Conservation (phyloP, 2,888 invertebrate species). For the Drosophila histrio region DNA sequence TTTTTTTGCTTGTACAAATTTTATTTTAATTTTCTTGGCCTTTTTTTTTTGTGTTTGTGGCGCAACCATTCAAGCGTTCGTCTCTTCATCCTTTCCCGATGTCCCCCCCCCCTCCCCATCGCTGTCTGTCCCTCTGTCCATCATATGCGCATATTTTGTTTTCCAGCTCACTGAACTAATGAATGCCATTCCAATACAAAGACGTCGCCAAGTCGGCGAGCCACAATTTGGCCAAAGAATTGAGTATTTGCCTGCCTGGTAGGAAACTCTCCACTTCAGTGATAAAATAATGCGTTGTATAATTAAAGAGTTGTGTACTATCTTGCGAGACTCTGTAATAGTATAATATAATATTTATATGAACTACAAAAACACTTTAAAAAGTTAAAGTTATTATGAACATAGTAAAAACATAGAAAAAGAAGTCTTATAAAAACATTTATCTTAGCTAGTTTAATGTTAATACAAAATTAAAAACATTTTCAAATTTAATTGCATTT, state of each 20-base stretch:
- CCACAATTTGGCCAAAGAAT: conserved; percentile 23
- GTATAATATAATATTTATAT: too few relatives aligned
- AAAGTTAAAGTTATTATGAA: too few relatives aligned
- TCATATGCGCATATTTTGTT: conserved; percentile 83
- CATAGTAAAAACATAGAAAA: too few relatives aligned
- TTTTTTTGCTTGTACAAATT: conserved; percentile 45
- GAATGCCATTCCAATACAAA: conserved; percentile 67
- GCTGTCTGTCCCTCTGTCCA: conserved; percentile 68
- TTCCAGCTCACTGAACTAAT: conserved; percentile 83
- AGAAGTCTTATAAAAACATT: too few relatives aligned
- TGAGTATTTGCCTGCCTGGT: conserved; percentile 5
- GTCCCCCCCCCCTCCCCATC: background rate
- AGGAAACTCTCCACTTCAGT: background rate
- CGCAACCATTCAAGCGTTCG: conserved; percentile 31
- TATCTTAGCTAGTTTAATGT: too few relatives aligned
- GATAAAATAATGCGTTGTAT: too few relatives aligned
- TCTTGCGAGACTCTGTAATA: too few relatives aligned
- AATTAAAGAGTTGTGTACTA: too few relatives aligned
- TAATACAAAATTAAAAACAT: too few relatives aligned
- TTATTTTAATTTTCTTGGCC: conserved; percentile 57
- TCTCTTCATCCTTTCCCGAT: conserved; percentile 6
- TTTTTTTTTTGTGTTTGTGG: conserved; percentile 39
- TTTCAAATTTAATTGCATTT: too few relatives aligned
- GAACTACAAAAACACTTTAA: too few relatives aligned
- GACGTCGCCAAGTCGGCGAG: conserved; percentile 36